Evolutionary conservation across 2,113 vertebrate genomes (phyloP).

Genomic region (Orycteropus afer): DNA sequence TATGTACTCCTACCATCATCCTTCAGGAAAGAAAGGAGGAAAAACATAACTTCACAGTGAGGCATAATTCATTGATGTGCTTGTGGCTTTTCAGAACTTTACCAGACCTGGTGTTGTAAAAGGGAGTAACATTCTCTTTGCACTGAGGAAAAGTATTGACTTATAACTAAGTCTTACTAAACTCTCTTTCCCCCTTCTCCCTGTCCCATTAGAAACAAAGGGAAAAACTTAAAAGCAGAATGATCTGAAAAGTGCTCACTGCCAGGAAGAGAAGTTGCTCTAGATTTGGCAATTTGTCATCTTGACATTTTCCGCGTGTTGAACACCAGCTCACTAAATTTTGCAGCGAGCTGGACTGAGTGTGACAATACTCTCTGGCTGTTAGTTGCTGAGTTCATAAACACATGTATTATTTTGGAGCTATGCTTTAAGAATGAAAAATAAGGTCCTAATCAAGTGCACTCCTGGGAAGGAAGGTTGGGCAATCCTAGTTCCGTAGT

Average conservation of each 20-base stretch:
- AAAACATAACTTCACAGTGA: background rate
- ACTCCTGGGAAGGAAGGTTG: too few species aligned
- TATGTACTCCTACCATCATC: background rate
- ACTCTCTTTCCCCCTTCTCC: background rate
- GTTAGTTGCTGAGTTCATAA: background rate
- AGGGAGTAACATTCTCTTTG: background rate
- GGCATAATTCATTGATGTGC: background rate
- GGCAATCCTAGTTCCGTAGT: too few species aligned
- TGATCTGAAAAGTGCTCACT: constrained; percentile 28
- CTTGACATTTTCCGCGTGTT: constrained; percentile 27
- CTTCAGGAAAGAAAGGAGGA: background rate
- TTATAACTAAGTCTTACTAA: constrained; percentile 24
- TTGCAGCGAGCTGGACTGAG: background rate
- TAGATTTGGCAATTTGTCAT: constrained; percentile 25
- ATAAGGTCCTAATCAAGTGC: constrained; percentile 18
- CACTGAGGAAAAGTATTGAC: background rate
- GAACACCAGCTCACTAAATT: background rate
- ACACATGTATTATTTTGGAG: background rate
- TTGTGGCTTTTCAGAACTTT: background rate
- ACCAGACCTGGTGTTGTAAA: background rate
- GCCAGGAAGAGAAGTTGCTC: background rate
- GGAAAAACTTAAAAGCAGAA: background rate
- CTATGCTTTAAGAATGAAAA: constrained; percentile 50
- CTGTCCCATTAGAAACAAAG: background rate
- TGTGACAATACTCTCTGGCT: background rate